Conservation (phyloP, 2,888 invertebrate species). For the Bedellia somnulentella region DNA sequence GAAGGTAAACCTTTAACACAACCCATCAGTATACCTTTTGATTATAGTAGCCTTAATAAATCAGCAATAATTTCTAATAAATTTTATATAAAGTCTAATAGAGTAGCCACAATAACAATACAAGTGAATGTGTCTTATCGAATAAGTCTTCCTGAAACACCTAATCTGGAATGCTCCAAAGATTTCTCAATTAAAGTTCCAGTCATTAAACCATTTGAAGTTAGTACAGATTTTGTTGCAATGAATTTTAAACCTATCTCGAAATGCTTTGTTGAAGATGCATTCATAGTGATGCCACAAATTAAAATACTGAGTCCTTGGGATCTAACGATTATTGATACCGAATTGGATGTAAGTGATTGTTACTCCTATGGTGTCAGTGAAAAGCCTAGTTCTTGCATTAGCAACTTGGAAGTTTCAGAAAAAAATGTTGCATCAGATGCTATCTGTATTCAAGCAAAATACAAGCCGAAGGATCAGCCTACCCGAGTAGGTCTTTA, state of each 20-base stretch:
- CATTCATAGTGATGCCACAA: slow-evolving; percentile 69
- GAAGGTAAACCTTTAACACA: slow-evolving; percentile 34
- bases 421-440: slow-evolving; percentile 43
- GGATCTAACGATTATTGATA: slow-evolving; percentile 67
- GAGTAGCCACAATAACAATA: slow-evolving; percentile 62
- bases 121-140: slow-evolving; percentile 61
- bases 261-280: slow-evolving; percentile 69
- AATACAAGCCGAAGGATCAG: slow-evolving; percentile 38
- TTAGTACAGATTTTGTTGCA: slow-evolving; percentile 66
- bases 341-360: slow-evolving; percentile 65
- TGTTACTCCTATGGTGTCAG: slow-evolving; percentile 33
- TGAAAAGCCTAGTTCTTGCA: slow-evolving; percentile 29
- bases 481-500: slow-evolving; percentile 44
- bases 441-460: slow-evolving; percentile 42
- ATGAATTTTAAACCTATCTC: slow-evolving; percentile 65
- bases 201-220: slow-evolving; percentile 72
- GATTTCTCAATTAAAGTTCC: slow-evolving; percentile 63
- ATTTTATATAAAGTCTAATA: slow-evolving; percentile 65
- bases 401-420: slow-evolving; percentile 34
- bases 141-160: slow-evolving; percentile 40
- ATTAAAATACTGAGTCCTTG: slow-evolving; percentile 71
- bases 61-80: slow-evolving; percentile 27
- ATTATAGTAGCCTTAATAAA: slow-evolving; percentile 31
- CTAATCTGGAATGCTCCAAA: slow-evolving; percentile 56
- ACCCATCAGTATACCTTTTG: slow-evolving; percentile 33